Base-by-base conservation (phyloP, 2,797 vertebrate species). In the Rhinichthys osculus region DNA sequence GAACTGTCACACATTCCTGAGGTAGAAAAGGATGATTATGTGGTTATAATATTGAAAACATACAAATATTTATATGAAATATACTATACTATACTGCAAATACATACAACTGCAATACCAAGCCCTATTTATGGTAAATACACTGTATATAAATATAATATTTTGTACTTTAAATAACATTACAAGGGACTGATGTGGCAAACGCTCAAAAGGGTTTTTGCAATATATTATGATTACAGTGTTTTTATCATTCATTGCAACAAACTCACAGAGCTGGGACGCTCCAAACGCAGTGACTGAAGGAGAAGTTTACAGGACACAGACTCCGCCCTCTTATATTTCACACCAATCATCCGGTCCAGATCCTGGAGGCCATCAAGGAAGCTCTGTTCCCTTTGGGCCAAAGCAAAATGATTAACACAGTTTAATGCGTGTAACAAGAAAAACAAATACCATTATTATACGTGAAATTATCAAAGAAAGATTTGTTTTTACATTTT, bases 301-400 rank as follows among this genome's bases (percentile, higher is more conserved):
- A 95, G 91, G 52, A 96, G 93, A 59, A 92, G 93, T 64, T 93
- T 90, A 52, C 90, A 91, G 17, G 94, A 94, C 83, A 92, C 88
- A 14, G 91, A 91, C 16, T 77, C 92, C 17, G 89, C 92, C 90
- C 91, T 82, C 86, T 94, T 95, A 87, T 94, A 92, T 86, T 93
- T 92, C 87, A 93, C 93, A 88, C 91, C 92, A 79, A 95, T 94
- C 92, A 95, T 94, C 90, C 93, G 94, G 91, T 96, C 94, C 89
- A 96, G 87, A 90, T 96, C 95, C 1, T 95, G 94, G 87, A 95
- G 95, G 59, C 88, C 83, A 44, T 95, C 95, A 91, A 95, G 87
- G 70, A 95, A 86, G 81, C 93, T 95, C 85, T 87, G 89, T 38
- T 73, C 64, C 78, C 89, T 90, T 85, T 35, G 73, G 14, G 23